A percentile compares a stretch with the other conserved stretches of the same genome.
Conservation (phyloP, 2,797 vertebrate genomes). For the Microchirus variegatus region DNA sequence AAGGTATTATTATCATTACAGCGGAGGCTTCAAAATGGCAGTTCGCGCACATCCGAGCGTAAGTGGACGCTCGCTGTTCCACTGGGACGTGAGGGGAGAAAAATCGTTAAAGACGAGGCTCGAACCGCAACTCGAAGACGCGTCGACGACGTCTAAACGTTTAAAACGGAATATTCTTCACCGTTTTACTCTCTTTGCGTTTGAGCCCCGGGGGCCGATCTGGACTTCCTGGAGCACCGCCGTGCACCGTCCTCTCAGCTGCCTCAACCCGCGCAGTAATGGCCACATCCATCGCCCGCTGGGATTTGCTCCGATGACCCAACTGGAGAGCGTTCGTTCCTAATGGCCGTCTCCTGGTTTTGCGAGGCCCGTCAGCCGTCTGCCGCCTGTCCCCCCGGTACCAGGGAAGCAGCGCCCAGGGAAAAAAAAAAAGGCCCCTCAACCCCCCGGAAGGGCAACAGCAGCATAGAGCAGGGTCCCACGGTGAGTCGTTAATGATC, state of each 20-base stretch:
- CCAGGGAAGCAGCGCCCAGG: conserved; percentile 34
- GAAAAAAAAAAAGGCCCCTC: conserved; percentile 9
- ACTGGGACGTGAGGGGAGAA: not conserved
- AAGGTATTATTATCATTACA: too few species aligned
- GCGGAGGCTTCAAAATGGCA: too few species aligned
- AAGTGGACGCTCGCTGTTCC: not conserved
- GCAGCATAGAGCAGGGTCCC: conserved; percentile 55
- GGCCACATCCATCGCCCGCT: conserved; percentile 20
- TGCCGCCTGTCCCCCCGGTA: conserved; percentile 52
- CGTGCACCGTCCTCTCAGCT: conserved; percentile 40
- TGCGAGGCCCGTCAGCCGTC: conserved; percentile 59
- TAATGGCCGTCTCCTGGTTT: conserved; percentile 58
- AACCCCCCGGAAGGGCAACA: conserved; percentile 41
- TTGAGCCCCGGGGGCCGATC: too few species aligned
- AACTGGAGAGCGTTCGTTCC: conserved; percentile 47
- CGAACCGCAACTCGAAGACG: conserved; percentile 2
- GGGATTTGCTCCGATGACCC: conserved; percentile 56
- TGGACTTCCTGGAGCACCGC: too few species aligned
- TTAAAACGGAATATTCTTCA: conserved; percentile 28
- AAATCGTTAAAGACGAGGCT: not conserved
- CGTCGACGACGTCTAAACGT: conserved; percentile 12
- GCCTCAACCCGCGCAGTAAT: conserved; percentile 34
- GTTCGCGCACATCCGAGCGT: not conserved
- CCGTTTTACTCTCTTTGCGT: conserved; percentile 45
- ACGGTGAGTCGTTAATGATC: conserved; percentile 71